Conservation (phyloP, 2,888 invertebrate genomes). For the Autographa gamma region DNA sequence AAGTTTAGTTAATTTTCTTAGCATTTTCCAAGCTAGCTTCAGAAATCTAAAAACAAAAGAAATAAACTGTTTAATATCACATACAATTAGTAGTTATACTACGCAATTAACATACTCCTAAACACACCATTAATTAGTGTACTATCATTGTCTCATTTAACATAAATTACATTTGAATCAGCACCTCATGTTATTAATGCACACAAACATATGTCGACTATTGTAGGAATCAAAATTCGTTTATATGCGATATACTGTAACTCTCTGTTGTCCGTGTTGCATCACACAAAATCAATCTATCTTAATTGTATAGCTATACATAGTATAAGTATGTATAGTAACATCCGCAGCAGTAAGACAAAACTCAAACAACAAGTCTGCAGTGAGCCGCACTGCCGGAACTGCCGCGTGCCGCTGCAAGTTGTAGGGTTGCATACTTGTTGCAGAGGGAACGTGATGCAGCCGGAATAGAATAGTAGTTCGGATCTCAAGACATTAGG, state of each 20-base stretch:
- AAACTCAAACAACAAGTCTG: conserved; percentile 37
- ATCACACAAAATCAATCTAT: not conserved
- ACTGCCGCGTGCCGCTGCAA: conserved; percentile 9
- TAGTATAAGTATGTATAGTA: not conserved
- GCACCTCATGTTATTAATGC: not conserved
- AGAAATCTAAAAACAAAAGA: not conserved
- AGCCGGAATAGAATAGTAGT: not conserved
- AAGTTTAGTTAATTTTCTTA: not conserved
- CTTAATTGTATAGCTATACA: too few relatives aligned
- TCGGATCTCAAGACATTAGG: not conserved
- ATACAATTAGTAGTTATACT: not conserved
- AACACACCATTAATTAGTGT: not conserved
- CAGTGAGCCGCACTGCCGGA: conserved; percentile 9
- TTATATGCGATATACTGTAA: too few relatives aligned
- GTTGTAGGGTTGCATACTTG: conserved; percentile 35
- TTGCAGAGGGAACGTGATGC: not conserved
- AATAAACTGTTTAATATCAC: too few relatives aligned
- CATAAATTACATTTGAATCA: not conserved
- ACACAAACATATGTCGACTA: not conserved
- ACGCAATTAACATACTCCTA: not conserved
- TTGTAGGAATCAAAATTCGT: not conserved
- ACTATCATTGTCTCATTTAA: not conserved
- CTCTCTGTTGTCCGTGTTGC: not conserved
- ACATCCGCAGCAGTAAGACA: conserved; percentile 22
- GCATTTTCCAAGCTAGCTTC: not conserved